These are phyloP conservation scores for Drosophila subquinaria DNA, from an alignment of 2,888 invertebrate species.

Conservation along the genomic window DNA sequence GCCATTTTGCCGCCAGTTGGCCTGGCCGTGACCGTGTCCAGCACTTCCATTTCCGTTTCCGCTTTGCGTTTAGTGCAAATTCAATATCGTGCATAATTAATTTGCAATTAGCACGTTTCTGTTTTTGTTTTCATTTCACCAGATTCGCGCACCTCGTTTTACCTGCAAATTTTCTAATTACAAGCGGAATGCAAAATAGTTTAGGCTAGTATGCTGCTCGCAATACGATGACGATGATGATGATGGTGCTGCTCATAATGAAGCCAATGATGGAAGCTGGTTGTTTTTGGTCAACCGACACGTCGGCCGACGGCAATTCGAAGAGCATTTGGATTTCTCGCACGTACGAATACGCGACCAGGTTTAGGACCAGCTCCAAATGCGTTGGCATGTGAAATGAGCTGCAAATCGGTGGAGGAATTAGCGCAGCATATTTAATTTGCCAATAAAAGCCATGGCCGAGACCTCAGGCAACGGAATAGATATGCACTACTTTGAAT, in stretches of 20 bases:
- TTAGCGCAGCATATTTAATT: conserved; percentile 81
- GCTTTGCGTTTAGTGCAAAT: conserved; percentile 80
- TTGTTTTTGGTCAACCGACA: conserved; percentile 31
- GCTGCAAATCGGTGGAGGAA: conserved; percentile 81
- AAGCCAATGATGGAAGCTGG: conserved; percentile 15
- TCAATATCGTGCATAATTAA: conserved; percentile 86
- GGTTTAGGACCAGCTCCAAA: conserved; percentile 39
- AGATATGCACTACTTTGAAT: neutral
- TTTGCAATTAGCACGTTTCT: conserved; percentile 85
- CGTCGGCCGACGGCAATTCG: conserved; percentile 62
- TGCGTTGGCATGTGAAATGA: conserved; percentile 80
- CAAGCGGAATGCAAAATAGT: conserved; percentile 70
- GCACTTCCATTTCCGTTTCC: conserved; percentile 33
- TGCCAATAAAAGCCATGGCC: conserved; percentile 31
- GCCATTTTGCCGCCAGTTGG: conserved; percentile 30
- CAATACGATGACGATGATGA: neutral
- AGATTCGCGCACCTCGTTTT: conserved; percentile 50
- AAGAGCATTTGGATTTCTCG: conserved; percentile 45
- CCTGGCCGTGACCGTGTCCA: conserved; percentile 22
- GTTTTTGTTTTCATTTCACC: conserved; percentile 74
- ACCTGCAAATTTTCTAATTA: conserved; percentile 79
- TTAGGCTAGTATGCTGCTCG: conserved; percentile 18
- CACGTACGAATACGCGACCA: conserved; percentile 64
- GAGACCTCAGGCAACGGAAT: conserved; percentile 2
- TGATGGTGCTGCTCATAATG: conserved; percentile 6